Evolutionary conservation across 2,797 vertebrate species (phyloP).

Genomic region (Gymnothorax javanicus): DNA sequence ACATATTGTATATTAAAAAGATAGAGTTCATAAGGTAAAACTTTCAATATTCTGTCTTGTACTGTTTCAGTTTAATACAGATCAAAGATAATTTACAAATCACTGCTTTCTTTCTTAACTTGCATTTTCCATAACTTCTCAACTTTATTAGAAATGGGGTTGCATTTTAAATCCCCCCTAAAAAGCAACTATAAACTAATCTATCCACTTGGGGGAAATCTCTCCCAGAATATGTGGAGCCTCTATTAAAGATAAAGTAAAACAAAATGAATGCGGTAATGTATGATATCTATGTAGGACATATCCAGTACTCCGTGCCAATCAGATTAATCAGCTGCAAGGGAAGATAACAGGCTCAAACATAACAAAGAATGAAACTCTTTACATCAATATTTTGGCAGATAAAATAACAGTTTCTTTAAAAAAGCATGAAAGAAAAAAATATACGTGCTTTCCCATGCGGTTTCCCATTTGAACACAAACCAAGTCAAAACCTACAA

Average conservation of each 20-base stretch:
- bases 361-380: neutral
- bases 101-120: too few relatives aligned
- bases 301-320: neutral
- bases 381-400: neutral
- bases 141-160: too few relatives aligned
- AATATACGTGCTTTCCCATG: neutral
- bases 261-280: neutral
- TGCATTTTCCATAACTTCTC: too few relatives aligned
- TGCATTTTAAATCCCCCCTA: neutral
- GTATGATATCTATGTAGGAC: slow-evolving; percentile 13
- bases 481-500: neutral
- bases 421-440: neutral
- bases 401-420: neutral
- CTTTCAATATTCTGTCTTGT: too few relatives aligned
- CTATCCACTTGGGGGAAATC: neutral
- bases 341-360: neutral
- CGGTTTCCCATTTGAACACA: neutral
- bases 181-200: neutral
- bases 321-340: slow-evolving; percentile 5
- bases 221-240: neutral
- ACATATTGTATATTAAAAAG: too few relatives aligned
- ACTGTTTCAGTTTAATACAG: too few relatives aligned
- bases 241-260: neutral
- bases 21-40: too few relatives aligned
- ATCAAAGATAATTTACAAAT: too few relatives aligned